These are phyloP conservation scores for Mystacornis crossleyi DNA, from an alignment of 2,113 vertebrate species.

Conservation along the genomic window DNA sequence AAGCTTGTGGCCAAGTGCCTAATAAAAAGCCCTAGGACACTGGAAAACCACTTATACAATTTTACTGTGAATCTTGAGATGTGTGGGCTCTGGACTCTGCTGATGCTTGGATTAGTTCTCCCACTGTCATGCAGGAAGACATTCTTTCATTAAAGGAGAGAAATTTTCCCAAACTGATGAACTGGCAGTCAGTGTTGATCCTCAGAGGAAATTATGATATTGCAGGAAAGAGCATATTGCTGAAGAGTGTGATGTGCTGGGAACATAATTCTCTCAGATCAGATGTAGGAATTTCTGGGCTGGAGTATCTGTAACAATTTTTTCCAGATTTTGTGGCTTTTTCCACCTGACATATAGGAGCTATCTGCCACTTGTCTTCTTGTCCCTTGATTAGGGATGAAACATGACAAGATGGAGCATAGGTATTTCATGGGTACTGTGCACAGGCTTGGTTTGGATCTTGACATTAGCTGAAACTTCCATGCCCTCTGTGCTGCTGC, in stretches of 20 bases:
- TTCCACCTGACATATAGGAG: no score
- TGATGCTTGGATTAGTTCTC: background rate
- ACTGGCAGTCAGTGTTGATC: background rate
- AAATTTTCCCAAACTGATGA: background rate
- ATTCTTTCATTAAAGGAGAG: background rate
- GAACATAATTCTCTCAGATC: background rate
- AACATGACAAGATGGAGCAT: background rate
- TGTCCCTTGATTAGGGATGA: background rate
- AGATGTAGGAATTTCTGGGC: background rate
- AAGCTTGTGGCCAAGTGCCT: background rate
- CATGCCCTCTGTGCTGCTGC: background rate
- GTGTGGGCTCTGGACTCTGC: background rate
- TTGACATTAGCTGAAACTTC: background rate
- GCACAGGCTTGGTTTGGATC: background rate
- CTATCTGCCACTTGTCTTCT: background rate
- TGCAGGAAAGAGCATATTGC: background rate
- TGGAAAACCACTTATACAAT: background rate
- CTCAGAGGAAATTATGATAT: background rate
- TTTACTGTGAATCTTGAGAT: background rate
- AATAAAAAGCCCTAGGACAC: background rate
- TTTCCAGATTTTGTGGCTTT: background rate
- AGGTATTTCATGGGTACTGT: background rate
- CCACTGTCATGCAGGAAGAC: background rate
- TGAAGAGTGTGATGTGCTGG: background rate
- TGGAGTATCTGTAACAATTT: background rate